phyloP scores from a whole-genome alignment of 2,113 vertebrate species.

The Hirundichthys speculiger region DNA sequence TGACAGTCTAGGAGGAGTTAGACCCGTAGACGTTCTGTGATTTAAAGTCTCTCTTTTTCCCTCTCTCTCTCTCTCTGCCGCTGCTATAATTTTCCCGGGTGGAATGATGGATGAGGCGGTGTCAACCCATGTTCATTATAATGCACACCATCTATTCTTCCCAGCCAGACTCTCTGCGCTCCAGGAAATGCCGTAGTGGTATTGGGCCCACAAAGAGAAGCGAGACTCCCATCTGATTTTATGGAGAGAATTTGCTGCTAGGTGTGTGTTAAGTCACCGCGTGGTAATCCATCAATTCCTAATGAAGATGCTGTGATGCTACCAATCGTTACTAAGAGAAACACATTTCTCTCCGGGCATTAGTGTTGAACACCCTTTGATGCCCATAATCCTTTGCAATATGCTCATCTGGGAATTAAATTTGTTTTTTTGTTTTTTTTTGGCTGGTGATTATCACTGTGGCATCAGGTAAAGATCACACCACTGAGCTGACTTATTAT shows the following conservation, averaged over 20 bases:
- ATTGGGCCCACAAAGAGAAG: conserved; percentile 58
- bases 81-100: conserved; percentile 81
- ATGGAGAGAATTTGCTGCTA: conserved; percentile 67
- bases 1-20: conserved; percentile 57
- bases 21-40: conserved; percentile 61
- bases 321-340: conserved; percentile 41
- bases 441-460: not conserved
- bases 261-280: conserved; percentile 67
- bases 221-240: conserved; percentile 72
- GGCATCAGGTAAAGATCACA: too few relatives aligned
- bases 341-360: conserved; percentile 40
- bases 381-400: conserved; percentile 47
- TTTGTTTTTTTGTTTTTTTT: conserved; percentile 37
- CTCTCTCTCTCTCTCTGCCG: conserved; percentile 56
- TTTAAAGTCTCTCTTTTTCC: conserved; percentile 60
- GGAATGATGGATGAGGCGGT: conserved; percentile 83
- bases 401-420: conserved; percentile 51
- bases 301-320: conserved; percentile 68
- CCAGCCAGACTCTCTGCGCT: conserved; percentile 76
- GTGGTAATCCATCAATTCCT: conserved; percentile 74
- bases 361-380: conserved; percentile 48
- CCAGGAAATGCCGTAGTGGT: conserved; percentile 81
- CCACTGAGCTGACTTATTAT: too few relatives aligned
- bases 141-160: conserved; percentile 85
- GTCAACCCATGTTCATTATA: conserved; percentile 85